Base-by-base conservation (phyloP, 2,797 vertebrate genomes). In the Chromis chromis region DNA sequence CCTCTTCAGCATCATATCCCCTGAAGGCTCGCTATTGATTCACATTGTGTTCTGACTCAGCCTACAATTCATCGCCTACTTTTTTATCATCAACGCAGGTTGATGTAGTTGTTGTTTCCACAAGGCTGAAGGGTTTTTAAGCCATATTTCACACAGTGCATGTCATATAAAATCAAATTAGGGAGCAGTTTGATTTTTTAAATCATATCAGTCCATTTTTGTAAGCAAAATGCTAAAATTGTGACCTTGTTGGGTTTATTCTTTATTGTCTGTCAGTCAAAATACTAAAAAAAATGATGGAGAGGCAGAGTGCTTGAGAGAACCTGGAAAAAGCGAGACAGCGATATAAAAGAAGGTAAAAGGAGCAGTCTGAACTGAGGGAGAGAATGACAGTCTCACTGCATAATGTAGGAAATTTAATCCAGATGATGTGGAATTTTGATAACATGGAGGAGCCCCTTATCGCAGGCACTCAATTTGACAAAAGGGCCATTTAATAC, bases 341-440 rank as follows among this genome's bases (percentile, higher is more conserved):
- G 66, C 22, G 12, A 33, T 54, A 65, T 62, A 59, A 55, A 54
- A 72, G 58, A 60, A 53, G 70, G 56, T 60, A 70, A 78, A 66
- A 62, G 84, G 77, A 84, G 57, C 78, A 80, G 77, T 76, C 87
- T 86, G 89, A 88, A 92, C 83, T 87, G 84, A 78, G 62, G 88
- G 89, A 73, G 87, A 91, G 88, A 89, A 87, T 89, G 91, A 81
- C 90, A 90, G 84, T 92, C 90, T 94, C 88, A 87, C 93, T 92
- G 93, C 95, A 95, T 93, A 95, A 96, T 95, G 94, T 92, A 90
- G 92, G 96, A 96, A 97, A 97, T 96, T 96, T 95, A 96, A 96
- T 96, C 95, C 94, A 82, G 52, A 94, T 94, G 96, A 97, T 97
- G 92, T 92, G 90, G 94, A 92, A 92, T 93, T 92, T 86, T 76